Evolutionary conservation across 2,797 vertebrate species (phyloP).

Genomic region (Stomatorhinus walkeri): DNA sequence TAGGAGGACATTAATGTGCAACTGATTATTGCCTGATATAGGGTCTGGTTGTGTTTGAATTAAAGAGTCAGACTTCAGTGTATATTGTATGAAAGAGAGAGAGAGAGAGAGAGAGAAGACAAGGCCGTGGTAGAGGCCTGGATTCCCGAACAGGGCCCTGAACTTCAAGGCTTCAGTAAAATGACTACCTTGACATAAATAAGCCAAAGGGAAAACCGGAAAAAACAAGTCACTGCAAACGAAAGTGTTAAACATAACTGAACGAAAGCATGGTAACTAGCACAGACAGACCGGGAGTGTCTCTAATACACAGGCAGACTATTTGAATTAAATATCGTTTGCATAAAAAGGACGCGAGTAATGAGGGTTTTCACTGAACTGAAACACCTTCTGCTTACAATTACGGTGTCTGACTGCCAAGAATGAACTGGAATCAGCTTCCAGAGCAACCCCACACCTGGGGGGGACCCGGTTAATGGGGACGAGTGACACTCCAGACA

Average conservation of each 20-base stretch:
- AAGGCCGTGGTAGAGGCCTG: neutral
- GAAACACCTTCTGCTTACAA: conserved; percentile 66
- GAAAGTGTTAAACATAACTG: neutral
- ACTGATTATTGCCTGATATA: neutral
- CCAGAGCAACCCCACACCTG: conserved; percentile 60
- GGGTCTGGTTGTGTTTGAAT: neutral
- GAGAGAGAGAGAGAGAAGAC: neutral
- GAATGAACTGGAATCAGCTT: conserved; percentile 67
- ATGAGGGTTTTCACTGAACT: conserved; percentile 48
- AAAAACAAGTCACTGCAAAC: neutral
- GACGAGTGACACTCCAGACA: neutral
- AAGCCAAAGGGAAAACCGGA: neutral
- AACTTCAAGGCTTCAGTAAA: neutral
- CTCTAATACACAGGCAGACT: neutral
- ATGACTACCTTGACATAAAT: neutral
- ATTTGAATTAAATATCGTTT: neutral
- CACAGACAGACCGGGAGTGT: neutral
- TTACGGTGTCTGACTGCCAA: conserved; percentile 65
- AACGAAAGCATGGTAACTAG: neutral
- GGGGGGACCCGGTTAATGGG: conserved; percentile 4
- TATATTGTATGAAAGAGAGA: neutral
- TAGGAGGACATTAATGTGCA: neutral
- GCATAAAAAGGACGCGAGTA: neutral
- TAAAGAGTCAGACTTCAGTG: neutral
- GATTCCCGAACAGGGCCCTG: neutral